Evolutionary conservation across 2,113 vertebrate genomes (phyloP), one percentile per base, ranked within the genome.

Genomic region (Sebastes fasciatus): DNA sequence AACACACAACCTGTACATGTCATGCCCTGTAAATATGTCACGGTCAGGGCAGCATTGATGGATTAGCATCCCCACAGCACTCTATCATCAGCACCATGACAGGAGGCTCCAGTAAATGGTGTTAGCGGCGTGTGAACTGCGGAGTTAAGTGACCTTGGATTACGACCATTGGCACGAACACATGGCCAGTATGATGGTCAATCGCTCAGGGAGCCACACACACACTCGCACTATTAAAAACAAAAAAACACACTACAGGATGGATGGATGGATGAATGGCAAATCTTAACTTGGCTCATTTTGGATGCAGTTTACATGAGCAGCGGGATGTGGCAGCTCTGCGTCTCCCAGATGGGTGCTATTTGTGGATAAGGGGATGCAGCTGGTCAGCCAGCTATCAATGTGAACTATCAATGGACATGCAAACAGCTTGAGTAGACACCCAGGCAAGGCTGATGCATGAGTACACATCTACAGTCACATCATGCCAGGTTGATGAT

Each of bases 61-160:
- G 79, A 91, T 84, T 74, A 82, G 65, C 42, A 86, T 6, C 60
- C 19, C 19, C 62, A 13, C 42, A 62, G 57, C 72, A 66, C 75
- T 86, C 77, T 10, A 49, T 80, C 46, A 71, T 74, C 51, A 1
- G 42, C 66, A 45, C 74, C 48, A 21, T 74, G 45, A 81, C 74
- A 42, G 12, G 68, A 42, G 12, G 68, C 58, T 72, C 48, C 45
- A 12, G 75, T 74, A 79, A 80, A 74, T 84, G 74, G 49, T 40
- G 52, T 69, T 66, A 43, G 64, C 23, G 9, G 40, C 23, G 65
- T 9, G 81, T 60, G 80, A 73, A 81, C 57, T 43, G 74, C 43
- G 23, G 73, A 82, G 69, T 81, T 57, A 40, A 68, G 69, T 77
- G 80, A 91, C 92, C 92, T 91, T 91, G 86, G 62, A 85, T 80